Conservation (phyloP, 1,140 invertebrate species). For the Drosophila bocqueti region DNA sequence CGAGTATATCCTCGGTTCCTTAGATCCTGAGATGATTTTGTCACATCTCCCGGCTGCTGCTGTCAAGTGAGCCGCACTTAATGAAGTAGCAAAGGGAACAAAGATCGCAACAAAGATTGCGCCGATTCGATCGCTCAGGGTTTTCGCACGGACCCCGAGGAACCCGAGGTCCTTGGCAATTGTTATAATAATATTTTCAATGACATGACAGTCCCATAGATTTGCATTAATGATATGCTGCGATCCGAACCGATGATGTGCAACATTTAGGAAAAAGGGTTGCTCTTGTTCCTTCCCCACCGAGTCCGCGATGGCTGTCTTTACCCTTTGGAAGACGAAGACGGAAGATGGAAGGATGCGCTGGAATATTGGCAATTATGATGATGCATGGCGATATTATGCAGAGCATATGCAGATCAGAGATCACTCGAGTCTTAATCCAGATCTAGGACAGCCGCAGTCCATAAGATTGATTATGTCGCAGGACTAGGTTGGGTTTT, state of each 20-base stretch:
- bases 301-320: neutral
- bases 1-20: neutral
- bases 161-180: slow-evolving; percentile 29
- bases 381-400: slow-evolving; percentile 64
- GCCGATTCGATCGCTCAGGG: slow-evolving; percentile 7
- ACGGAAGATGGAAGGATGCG: slow-evolving; percentile 3
- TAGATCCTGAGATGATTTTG: slow-evolving; percentile 37
- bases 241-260: slow-evolving; percentile 49
- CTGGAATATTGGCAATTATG: slow-evolving; percentile 56
- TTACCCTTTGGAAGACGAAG: neutral
- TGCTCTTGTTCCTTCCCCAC: slow-evolving; percentile 1
- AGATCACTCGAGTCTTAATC: slow-evolving; percentile 38
- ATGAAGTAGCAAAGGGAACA: slow-evolving; percentile 60
- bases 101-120: slow-evolving; percentile 28
- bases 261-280: slow-evolving; percentile 55
- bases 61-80: slow-evolving; percentile 82
- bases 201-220: slow-evolving; percentile 76
- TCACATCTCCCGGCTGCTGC: slow-evolving; percentile 35
- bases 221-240: slow-evolving; percentile 82
- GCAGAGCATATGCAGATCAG: slow-evolving; percentile 41
- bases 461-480: slow-evolving; percentile 43
- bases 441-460: slow-evolving; percentile 25
- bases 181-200: slow-evolving; percentile 80
- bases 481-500: slow-evolving; percentile 19
- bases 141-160: slow-evolving; percentile 18